Evolutionary conservation across 2,888 invertebrate genomes (phyloP).

Genomic region (Dilophus febrilis): DNA sequence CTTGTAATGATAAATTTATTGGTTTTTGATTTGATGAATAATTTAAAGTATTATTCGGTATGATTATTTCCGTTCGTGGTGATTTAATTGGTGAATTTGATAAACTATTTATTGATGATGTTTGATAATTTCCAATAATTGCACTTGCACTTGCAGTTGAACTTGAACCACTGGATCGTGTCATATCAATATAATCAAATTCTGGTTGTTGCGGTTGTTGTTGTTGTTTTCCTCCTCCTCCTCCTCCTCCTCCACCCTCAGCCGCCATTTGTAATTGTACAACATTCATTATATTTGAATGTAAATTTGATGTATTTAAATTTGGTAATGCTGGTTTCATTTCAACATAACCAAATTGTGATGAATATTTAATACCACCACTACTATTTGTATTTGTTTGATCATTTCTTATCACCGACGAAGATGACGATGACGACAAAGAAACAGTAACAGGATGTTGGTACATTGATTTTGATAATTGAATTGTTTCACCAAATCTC

Average conservation of each 20-base stretch:
- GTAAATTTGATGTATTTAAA: conserved; percentile 6
- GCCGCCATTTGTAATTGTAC: conserved; percentile 6
- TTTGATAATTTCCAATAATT: conserved; percentile 6
- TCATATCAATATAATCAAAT: conserved; percentile 34
- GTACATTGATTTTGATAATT: too few species aligned
- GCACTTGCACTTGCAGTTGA: conserved; percentile 13
- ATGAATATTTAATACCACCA: conserved; percentile 12
- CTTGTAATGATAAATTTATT: neutral
- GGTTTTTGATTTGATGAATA: neutral
- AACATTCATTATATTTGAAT: conserved; percentile 10
- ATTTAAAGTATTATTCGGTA: neutral
- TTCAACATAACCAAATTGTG: conserved; percentile 9
- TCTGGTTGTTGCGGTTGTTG: too few species aligned
- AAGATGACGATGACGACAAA: neutral
- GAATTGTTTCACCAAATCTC: too few species aligned
- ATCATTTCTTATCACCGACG: neutral
- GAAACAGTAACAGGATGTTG: too few species aligned
- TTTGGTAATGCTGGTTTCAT: conserved; percentile 7
- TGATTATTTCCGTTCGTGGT: neutral
- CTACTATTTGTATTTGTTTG: too few species aligned
- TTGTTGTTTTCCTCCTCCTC: too few species aligned
- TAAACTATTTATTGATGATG: too few species aligned
- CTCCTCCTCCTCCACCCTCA: conserved; percentile 17
- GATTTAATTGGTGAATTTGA: neutral
- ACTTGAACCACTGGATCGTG: conserved; percentile 19